Conservation (phyloP, 92 coral and sea anemone genomes). For the Porites rus region DNA sequence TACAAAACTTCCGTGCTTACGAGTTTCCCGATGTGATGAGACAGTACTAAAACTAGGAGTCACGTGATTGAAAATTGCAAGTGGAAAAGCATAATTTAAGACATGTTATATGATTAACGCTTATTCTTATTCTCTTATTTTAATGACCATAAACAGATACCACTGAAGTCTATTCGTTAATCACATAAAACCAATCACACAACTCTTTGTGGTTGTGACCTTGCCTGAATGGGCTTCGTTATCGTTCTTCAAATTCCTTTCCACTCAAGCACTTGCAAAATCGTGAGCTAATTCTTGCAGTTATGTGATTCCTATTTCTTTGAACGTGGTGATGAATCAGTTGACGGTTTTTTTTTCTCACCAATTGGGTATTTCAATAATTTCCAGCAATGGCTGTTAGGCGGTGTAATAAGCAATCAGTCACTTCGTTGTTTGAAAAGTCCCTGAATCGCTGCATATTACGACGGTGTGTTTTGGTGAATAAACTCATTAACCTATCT, state of each 20-base stretch:
- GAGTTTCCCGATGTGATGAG: no score
- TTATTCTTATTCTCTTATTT: neutral
- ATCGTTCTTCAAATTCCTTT: slow-evolving; percentile 29
- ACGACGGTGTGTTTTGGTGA: neutral
- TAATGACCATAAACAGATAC: neutral
- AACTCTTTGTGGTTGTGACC: neutral
- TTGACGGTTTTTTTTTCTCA: no score
- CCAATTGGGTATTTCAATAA: no score
- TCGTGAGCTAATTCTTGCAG: neutral
- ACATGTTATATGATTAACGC: no score
- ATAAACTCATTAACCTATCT: neutral
- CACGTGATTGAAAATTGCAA: no score
- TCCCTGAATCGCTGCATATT: neutral
- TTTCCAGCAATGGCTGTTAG: no score
- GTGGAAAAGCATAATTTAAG: no score
- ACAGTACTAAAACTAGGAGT: no score
- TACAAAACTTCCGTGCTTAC: no score
- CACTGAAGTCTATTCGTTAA: neutral
- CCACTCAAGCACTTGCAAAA: slow-evolving; percentile 15
- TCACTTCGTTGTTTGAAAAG: no score
- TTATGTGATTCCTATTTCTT: neutral
- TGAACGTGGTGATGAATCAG: no score
- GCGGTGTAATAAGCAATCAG: no score
- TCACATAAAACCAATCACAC: slow-evolving; percentile 11
- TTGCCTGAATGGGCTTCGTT: neutral